Percentiles rank a stretch among this genome's conserved stretches.
These are phyloP conservation scores for Lydus trimaculatus DNA, from an alignment of 2,888 invertebrate species.

Conservation along the genomic window DNA sequence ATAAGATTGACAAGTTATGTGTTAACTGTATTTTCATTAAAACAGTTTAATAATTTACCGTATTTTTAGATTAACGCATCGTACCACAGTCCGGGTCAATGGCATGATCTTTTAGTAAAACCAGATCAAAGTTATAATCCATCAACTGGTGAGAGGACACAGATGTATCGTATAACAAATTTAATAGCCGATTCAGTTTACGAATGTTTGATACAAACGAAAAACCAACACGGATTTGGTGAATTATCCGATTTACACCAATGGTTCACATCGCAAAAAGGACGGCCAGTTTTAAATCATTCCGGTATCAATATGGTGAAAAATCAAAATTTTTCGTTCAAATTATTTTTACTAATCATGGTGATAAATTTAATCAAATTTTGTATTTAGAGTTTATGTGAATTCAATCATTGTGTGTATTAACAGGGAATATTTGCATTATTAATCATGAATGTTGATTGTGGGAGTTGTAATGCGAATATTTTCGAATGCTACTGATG, in stretches of 20 bases:
- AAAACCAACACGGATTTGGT: conserved; percentile 66
- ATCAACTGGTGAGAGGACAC: conserved; percentile 55
- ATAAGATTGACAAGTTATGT: too few relatives aligned
- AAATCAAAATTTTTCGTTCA: background rate
- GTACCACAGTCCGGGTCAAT: conserved; percentile 63
- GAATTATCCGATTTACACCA: conserved; percentile 65
- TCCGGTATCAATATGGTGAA: background rate
- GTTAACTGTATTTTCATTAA: too few relatives aligned
- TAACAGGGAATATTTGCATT: too few relatives aligned
- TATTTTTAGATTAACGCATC: conserved; percentile 61
- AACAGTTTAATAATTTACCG: background rate
- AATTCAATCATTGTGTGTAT: background rate
- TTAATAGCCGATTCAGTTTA: conserved; percentile 64
- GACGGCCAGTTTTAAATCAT: conserved; percentile 38
- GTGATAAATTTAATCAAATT: background rate
- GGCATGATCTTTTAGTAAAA: conserved; percentile 64
- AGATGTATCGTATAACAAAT: conserved; percentile 62
- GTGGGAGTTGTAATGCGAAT: too few relatives aligned
- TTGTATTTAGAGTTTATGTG: background rate
- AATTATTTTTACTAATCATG: background rate
- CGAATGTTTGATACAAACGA: conserved; percentile 66
- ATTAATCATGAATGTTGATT: too few relatives aligned
- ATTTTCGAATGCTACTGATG: too few relatives aligned
- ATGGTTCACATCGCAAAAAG: conserved; percentile 62
- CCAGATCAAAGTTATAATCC: conserved; percentile 56